These are phyloP conservation scores for Tortricodes alternella DNA, from an alignment of 2,888 invertebrate species.

Conservation along the genomic window DNA sequence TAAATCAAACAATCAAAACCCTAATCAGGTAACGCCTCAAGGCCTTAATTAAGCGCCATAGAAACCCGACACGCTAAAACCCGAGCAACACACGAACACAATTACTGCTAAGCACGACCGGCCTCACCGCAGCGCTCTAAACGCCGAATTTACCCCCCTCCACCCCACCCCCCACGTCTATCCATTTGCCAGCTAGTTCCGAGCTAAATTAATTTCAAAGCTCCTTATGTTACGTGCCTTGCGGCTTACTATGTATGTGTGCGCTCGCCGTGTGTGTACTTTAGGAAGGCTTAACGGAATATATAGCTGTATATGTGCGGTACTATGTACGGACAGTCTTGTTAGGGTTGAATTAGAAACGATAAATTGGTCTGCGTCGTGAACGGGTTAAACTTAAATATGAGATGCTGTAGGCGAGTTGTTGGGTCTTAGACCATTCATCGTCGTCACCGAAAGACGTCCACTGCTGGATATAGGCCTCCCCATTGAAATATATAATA, in stretches of 20 bases:
- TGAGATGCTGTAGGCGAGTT: no score
- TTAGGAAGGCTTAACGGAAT: conserved; percentile 77
- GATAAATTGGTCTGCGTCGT: conserved; percentile 73
- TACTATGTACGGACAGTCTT: conserved; percentile 70
- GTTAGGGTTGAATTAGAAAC: conserved; percentile 75
- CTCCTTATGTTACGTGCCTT: conserved; percentile 83
- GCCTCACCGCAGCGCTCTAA: conserved; percentile 78
- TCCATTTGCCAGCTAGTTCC: conserved; percentile 84
- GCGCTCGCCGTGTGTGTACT: conserved; percentile 60
- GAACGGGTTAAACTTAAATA: no score
- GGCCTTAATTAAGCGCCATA: conserved; percentile 40
- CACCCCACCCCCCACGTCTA: conserved; percentile 71
- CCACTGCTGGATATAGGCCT: no score
- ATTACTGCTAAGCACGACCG: conserved; percentile 72
- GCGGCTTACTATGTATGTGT: conserved; percentile 75
- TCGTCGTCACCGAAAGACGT: no score
- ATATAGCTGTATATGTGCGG: conserved; percentile 42
- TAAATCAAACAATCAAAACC: neutral
- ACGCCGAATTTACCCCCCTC: conserved; percentile 73
- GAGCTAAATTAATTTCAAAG: conserved; percentile 83
- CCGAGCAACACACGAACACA: conserved; percentile 48
- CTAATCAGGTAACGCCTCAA: neutral
- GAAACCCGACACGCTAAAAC: conserved; percentile 45
- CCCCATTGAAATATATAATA: no score
- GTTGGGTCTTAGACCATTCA: no score